phyloP scores from a whole-genome alignment of 2,797 vertebrate species.

The Danionella dracula region DNA sequence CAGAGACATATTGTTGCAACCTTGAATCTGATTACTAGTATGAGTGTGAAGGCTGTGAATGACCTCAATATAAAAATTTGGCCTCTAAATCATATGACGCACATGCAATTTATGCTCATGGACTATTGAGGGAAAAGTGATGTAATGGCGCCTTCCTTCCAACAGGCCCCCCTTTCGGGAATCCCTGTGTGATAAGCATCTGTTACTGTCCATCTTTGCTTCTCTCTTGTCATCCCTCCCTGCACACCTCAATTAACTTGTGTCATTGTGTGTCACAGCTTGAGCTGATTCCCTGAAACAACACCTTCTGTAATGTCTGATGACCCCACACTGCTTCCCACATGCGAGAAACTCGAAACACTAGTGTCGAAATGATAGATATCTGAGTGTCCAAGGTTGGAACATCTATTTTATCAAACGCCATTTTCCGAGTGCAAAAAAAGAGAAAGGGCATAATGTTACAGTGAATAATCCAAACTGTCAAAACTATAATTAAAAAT shows the following conservation, averaged over 20 bases:
- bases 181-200: slow-evolving; percentile 73
- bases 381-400: background rate
- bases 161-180: slow-evolving; percentile 55
- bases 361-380: background rate
- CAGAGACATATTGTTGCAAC: background rate
- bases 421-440: background rate
- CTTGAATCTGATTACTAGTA: background rate
- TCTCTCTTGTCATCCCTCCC: slow-evolving; percentile 5
- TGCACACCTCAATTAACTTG: slow-evolving; percentile 21
- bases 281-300: slow-evolving; percentile 3
- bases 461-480: background rate
- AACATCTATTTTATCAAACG: background rate
- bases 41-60: slow-evolving; percentile 11
- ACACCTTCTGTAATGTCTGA: background rate
- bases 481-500: background rate
- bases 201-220: slow-evolving; percentile 60
- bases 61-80: background rate
- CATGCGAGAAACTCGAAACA: background rate
- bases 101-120: slow-evolving; percentile 42
- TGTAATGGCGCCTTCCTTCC: slow-evolving; percentile 56
- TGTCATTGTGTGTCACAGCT: slow-evolving; percentile 9
- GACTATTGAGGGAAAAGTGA: slow-evolving; percentile 64
- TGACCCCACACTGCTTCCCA: background rate
- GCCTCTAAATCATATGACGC: slow-evolving; percentile 1
- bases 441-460: background rate